Evolutionary conservation across 2,113 vertebrate genomes (phyloP).

Genomic region (Egretta garzetta): DNA sequence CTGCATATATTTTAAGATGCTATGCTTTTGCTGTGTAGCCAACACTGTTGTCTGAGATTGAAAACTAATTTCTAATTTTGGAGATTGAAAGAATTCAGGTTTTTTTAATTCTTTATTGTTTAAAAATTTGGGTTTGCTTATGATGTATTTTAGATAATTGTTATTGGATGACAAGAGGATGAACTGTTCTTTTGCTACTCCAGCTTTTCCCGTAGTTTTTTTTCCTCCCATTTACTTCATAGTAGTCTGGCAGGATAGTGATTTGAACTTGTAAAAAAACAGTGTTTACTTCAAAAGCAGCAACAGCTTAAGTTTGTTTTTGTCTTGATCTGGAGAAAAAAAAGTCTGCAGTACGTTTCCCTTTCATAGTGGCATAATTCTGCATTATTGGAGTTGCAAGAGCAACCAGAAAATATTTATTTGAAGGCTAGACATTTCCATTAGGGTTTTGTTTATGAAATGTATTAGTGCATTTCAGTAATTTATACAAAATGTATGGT

Average conservation of each 20-base stretch:
- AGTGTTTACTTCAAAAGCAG: background rate
- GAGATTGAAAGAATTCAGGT: background rate
- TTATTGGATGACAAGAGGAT: background rate
- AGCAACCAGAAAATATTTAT: background rate
- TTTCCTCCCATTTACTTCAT: background rate
- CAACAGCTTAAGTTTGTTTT: background rate
- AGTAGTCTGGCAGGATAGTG: background rate
- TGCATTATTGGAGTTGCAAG: background rate
- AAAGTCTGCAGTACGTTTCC: background rate
- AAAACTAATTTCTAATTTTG: background rate
- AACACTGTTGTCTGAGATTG: background rate
- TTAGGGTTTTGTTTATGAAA: constrained; percentile 3
- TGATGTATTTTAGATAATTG: background rate
- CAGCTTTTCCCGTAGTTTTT: background rate
- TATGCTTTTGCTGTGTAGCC: background rate
- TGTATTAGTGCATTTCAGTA: background rate
- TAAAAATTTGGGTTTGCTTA: background rate
- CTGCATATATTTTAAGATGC: background rate
- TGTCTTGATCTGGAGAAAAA: background rate
- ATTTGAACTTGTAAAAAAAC: background rate
- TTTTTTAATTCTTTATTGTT: background rate
- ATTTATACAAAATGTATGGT: background rate
- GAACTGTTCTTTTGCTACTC: background rate
- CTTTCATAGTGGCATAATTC: background rate
- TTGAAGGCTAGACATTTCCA: constrained; percentile 1